phyloP scores from a whole-genome alignment of 2,888 invertebrate genomes.

The Strigamia maritima region DNA sequence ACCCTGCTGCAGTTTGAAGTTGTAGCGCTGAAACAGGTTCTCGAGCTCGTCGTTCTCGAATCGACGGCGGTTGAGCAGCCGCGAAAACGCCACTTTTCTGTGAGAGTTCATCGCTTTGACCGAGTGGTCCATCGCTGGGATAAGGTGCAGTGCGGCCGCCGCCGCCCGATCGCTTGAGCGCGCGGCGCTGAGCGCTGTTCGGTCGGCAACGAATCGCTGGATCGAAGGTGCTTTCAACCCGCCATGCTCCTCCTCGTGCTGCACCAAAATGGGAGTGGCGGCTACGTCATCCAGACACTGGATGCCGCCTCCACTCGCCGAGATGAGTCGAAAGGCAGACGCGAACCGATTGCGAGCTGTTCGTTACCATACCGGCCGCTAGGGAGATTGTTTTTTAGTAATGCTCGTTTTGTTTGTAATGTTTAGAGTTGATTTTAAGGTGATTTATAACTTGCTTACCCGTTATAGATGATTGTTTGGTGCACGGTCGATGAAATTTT shows the following conservation, averaged over 20 bases:
- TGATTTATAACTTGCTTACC: too few relatives aligned
- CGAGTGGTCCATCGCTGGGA: slow-evolving; percentile 77
- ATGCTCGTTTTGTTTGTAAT: too few relatives aligned
- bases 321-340: neutral
- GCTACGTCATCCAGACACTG: neutral
- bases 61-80: slow-evolving; percentile 63
- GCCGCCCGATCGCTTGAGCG: too few relatives aligned
- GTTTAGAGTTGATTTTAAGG: too few relatives aligned
- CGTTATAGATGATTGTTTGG: too few relatives aligned
- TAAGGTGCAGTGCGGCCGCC: neutral
- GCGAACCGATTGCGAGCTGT: neutral
- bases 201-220: neutral
- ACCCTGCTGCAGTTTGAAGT: slow-evolving; percentile 72
- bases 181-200: too few relatives aligned
- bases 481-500: too few relatives aligned
- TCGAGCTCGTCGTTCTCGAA: slow-evolving; percentile 88
- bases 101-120: slow-evolving; percentile 75
- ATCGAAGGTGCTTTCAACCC: neutral
- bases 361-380: neutral
- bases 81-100: slow-evolving; percentile 62
- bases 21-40: slow-evolving; percentile 80
- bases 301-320: neutral
- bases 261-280: neutral
- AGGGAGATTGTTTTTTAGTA: too few relatives aligned
- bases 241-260: neutral